Evolutionary conservation across 35 echinoderm and acorn worm species (phyloP), one percentile per base, ranked within the genome.

Genomic region (Stichopus chloronotus): DNA sequence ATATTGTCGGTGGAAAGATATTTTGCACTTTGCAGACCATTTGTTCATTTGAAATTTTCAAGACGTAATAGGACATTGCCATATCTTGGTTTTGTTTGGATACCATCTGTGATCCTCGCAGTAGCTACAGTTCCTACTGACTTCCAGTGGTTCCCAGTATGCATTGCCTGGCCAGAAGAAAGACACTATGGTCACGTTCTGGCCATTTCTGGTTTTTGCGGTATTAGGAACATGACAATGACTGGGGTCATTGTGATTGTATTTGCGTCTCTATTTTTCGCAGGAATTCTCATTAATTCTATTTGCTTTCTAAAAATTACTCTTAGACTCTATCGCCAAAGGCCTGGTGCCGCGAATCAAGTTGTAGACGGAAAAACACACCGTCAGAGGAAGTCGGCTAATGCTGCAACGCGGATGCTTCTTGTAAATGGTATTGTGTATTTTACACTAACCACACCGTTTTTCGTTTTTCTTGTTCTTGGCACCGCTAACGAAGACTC

Each of bases 331-430:
- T 81, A 93, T 56, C 30, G 0, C 30, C 30, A 43, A 43, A 43
- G 30, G 30, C 30, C 30, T 43, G 3, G 30, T 43, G 30, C 30
- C 30, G 0, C 30, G 30, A 43, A 43, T 3, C 30, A 43, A 0
- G 30, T 43, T 0, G 30, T 43, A 43, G 86, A 83, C 89, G 30
- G 30, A 7, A 85, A 30, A 53, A 17, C 77, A 19, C 77, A 20
- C 12, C 65, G 63, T 25, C 58, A 72, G 5, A 79, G 88, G 19
- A 87, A 25, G 11, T 57, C 84, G 56, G 84, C 84, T 5, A 94
- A 96, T 61, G 79, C 84, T 17, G 93, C 94, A 4, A 94, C 95
- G 11, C 78, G 86, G 58, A 96, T 96, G 95, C 58, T 94, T 25
- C 43, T 96, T 25, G 78, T 88, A 21, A 96, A 93, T 59, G 95